Evolutionary conservation across 2,797 vertebrate genomes (phyloP).

Genomic region (Pelochelys cantorii): DNA sequence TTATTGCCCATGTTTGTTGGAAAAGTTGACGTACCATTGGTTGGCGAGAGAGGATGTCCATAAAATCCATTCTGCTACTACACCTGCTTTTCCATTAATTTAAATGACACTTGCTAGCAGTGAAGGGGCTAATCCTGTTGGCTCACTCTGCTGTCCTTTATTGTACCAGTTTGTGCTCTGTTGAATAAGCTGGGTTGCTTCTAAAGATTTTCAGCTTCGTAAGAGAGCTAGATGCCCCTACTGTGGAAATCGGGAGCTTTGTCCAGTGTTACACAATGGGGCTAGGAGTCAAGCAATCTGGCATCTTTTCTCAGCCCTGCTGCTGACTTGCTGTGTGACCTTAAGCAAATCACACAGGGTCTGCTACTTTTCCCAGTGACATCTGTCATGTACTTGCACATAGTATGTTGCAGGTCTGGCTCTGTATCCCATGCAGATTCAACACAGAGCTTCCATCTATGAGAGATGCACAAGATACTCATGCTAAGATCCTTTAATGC

Average conservation of each 20-base stretch:
- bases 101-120: neutral
- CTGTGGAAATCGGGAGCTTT: rapidly evolving
- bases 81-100: neutral
- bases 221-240: neutral
- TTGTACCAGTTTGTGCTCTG: constrained; percentile 4
- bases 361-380: neutral
- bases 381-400: neutral
- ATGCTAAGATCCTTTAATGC: neutral
- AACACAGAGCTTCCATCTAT: neutral
- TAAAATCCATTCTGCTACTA: neutral
- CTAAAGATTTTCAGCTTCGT: neutral
- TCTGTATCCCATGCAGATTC: neutral
- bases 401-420: neutral
- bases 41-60: neutral
- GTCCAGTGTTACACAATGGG: neutral
- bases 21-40: neutral
- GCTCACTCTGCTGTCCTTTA: neutral
- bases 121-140: neutral
- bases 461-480: neutral
- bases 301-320: neutral
- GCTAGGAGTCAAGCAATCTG: neutral
- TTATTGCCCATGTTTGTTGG: neutral
- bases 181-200: neutral
- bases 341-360: neutral
- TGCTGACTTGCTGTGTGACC: neutral